Evolutionary conservation across 2,113 vertebrate species (phyloP), one percentile per base, ranked within the genome.

Genomic region (Chloropsis cyanopogon): DNA sequence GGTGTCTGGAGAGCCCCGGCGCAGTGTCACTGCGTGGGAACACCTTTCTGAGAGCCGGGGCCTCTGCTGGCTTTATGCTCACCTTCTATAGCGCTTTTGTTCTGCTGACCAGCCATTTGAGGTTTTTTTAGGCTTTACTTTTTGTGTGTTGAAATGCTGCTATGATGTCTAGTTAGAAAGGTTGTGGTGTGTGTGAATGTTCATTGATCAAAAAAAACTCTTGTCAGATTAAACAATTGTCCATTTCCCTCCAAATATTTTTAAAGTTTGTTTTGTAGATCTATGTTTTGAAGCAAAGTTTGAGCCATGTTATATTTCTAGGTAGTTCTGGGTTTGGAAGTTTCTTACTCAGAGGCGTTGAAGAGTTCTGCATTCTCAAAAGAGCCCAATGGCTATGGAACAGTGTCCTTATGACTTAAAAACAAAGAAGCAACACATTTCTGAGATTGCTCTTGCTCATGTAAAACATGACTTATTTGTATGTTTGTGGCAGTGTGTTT

Each of bases 261-360:
- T 53, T 29, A 7, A 70, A 75, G n/a, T 73, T 56, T 63, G 3
- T 63, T 77, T 83, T 83, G 14, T 20, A 37, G 69, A 57, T 49
- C 41, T 84, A 0, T 68, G 3, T 83, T 81, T 78, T 63, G 71
- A 37, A 64, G 39, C 33, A 22, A 47, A 12, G 14, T 71, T 75
- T 69, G 44, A 88, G 33, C 69, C 46, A 8, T 81, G 3, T 29
- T 44, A 39, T 25, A 23, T 85, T 80, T 82, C 22, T 66, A 52
- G 76, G 14, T 22, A 18, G 9, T 79, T 82, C 29, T 41, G 60
- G 24, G 15, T 79, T 88, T 71, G 39, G 28, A 64, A 39, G 37
- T 35, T 2, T 16, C 4, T 63, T 82, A 15, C 53, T 83, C 42
- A 23, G 23, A 75, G 37, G 35, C 0, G 0, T 20, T 24, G 25